A percentile compares a stretch with the other conserved stretches of the same genome.
These are phyloP conservation scores for Tyrannus savana DNA, from an alignment of 2,113 vertebrate genomes.

Conservation along the genomic window DNA sequence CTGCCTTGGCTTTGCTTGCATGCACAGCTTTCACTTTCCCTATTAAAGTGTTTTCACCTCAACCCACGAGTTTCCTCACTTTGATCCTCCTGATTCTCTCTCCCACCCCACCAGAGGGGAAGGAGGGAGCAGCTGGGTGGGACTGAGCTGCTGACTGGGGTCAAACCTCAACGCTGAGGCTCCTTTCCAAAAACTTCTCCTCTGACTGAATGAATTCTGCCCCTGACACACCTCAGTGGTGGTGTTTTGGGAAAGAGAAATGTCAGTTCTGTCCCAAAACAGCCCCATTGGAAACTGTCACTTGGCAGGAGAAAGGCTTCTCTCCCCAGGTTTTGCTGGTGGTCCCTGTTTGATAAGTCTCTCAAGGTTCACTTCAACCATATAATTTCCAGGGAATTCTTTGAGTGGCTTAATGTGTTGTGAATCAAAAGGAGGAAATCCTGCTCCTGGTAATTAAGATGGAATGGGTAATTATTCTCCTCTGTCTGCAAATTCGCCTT, in stretches of 20 bases:
- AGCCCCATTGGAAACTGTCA: neutral
- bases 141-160: neutral
- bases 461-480: neutral
- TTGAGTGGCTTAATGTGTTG: neutral
- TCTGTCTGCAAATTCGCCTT: neutral
- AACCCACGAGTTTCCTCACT: neutral
- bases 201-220: neutral
- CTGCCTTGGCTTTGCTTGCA: neutral
- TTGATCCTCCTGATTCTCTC: neutral
- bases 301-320: neutral
- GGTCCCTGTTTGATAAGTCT: neutral
- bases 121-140: neutral
- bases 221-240: neutral
- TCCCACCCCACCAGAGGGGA: neutral
- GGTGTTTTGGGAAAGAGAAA: neutral
- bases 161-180: neutral
- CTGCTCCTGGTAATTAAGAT: neutral
- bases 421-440: neutral
- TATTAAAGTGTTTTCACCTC: neutral
- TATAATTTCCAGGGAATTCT: neutral
- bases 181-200: neutral
- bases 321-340: neutral
- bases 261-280: neutral
- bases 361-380: neutral
- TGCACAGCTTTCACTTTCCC: neutral